Evolutionary conservation across 2,888 invertebrate species (phyloP), one percentile per base, ranked within the genome.

Genomic region (Pseudoips prasinana): DNA sequence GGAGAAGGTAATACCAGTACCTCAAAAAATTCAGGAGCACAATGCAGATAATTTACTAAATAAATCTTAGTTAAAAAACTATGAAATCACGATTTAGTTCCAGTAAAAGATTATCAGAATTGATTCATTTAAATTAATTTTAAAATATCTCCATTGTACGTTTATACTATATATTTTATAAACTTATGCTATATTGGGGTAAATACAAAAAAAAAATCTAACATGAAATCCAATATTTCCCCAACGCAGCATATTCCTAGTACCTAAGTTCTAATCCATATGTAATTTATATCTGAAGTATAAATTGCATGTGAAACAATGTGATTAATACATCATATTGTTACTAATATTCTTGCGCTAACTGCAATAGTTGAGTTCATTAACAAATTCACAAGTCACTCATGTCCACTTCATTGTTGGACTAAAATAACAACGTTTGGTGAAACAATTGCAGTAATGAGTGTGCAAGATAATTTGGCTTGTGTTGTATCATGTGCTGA

Each of bases 1-100:
- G 68, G 67, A 63, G 86, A 88, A 88, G 88, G 88, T 88, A 88
- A 88, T 68, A 66, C 72, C 65, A 74, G 73, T 84, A 81, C 85
- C 86, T 78, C 81, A 85, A 76, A 75, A 74, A 73, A 77, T 84
- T 79, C 68, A 67, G 62, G 66, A 64, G 60, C 46, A 73, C 74
- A 58, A 64, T 77, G 76, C 70, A 80, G 75, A 79, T 76, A 71
- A 14, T 58, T 60, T 42, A 25, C n/a, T n/a, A 1, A 24, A 4
- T 14, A n/a, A 8, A 11, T n/a, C n/a, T n/a, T n/a, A n/a, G n/a
- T n/a, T n/a, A n/a, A n/a, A n/a, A n/a, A n/a, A n/a, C 7, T 14
- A 1, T 27, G 25, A 26, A 33, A 19, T n/a, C n/a, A n/a, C n/a
- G n/a, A n/a, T n/a, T n/a, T n/a, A n/a, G n/a, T n/a, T n/a, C n/a